A percentile compares a stretch with the other conserved stretches of the same genome.
phyloP scores from a whole-genome alignment of 2,113 vertebrate species.

The Carassius gibelio region DNA sequence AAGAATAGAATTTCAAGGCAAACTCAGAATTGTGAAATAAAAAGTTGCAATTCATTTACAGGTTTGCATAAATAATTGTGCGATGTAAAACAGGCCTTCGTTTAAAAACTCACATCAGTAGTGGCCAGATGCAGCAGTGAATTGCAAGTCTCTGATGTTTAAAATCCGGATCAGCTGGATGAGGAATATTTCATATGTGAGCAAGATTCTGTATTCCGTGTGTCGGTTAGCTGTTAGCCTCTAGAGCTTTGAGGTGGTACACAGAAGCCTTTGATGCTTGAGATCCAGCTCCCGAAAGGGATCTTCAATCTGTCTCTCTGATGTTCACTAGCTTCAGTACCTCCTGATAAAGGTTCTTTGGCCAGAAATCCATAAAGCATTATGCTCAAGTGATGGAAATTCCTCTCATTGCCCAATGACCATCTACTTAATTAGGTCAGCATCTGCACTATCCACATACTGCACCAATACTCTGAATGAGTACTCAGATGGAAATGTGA shows the following conservation, averaged over 20 bases:
- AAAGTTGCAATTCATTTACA: no score
- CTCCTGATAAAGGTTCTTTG: constrained; percentile 46
- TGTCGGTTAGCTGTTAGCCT: constrained; percentile 33
- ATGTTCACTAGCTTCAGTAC: constrained; percentile 48
- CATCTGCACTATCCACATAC: constrained; percentile 46
- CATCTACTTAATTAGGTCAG: constrained; percentile 56
- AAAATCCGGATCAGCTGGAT: background rate
- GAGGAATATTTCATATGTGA: constrained; percentile 20
- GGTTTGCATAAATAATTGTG: background rate
- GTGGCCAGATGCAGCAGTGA: background rate
- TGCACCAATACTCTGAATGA: constrained; percentile 23
- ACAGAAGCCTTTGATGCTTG: constrained; percentile 42
- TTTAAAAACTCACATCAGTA: background rate
- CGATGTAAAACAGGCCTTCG: background rate
- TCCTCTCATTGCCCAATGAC: constrained; percentile 55
- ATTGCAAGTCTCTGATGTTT: background rate
- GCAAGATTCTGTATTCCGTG: constrained; percentile 26
- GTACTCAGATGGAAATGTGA: constrained; percentile 39
- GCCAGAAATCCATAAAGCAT: constrained; percentile 61
- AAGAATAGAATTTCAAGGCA: no score
- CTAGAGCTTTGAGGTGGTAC: constrained; percentile 49
- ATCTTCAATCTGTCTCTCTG: constrained; percentile 51
- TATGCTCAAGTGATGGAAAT: constrained; percentile 61
- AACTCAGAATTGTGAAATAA: no score
- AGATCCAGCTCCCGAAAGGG: constrained; percentile 42